These are phyloP conservation scores for Oxygymnocypris stewartii DNA, from an alignment of 2,113 vertebrate species.

Conservation along the genomic window DNA sequence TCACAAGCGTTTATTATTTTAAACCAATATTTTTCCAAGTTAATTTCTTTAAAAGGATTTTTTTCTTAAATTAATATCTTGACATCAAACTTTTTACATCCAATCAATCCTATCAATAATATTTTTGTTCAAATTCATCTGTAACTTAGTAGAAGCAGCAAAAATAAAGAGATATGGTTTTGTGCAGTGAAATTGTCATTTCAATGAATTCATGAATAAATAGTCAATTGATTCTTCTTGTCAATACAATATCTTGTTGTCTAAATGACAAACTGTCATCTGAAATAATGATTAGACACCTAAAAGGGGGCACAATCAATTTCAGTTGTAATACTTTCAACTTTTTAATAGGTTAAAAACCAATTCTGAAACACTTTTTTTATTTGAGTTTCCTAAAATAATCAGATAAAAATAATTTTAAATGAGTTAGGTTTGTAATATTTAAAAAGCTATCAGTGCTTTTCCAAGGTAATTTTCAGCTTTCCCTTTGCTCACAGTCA, in stretches of 20 bases:
- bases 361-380: background rate
- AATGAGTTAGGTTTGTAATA: background rate
- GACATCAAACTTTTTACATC: too few species aligned
- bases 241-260: background rate
- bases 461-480: background rate
- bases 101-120: too few species aligned
- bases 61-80: too few species aligned
- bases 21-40: background rate
- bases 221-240: background rate
- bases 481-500: background rate
- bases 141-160: too few species aligned
- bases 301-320: background rate
- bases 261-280: background rate
- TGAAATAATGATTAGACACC: background rate
- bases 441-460: conserved; percentile 8
- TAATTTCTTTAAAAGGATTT: background rate
- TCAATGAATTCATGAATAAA: background rate
- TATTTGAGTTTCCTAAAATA: background rate
- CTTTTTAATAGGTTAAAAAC: background rate
- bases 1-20: background rate
- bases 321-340: background rate
- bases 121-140: too few species aligned
- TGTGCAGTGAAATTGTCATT: background rate
- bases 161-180: background rate
- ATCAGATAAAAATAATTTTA: background rate